A percentile compares a stretch with the other conserved stretches of the same genome.
Evolutionary conservation across 2,888 invertebrate genomes (phyloP).

Genomic region (Panopea generosa): DNA sequence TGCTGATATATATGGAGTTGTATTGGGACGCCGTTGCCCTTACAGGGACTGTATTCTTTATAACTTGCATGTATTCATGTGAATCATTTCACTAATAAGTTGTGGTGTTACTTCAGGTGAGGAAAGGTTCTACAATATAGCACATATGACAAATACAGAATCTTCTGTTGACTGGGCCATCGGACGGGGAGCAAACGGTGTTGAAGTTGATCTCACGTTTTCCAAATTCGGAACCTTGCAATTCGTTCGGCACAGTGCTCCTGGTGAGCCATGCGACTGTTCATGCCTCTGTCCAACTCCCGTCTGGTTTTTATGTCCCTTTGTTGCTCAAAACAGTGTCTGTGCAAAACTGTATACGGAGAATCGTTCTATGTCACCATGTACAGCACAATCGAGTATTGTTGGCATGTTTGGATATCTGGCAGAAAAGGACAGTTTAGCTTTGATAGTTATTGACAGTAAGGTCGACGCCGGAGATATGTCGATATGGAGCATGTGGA

Average conservation of each 20-base stretch:
- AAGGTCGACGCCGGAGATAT: conserved; percentile 9
- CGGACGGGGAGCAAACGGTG: conserved; percentile 28
- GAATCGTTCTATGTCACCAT: conserved; percentile 4
- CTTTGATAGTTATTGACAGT: conserved; percentile 15
- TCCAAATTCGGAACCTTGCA: not conserved
- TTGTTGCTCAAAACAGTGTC: conserved; percentile 10
- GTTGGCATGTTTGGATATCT: not conserved
- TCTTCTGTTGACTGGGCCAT: conserved; percentile 33
- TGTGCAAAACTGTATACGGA: conserved; percentile 26
- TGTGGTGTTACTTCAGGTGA: too few relatives aligned
- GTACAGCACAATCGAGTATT: conserved; percentile 8
- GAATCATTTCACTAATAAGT: too few relatives aligned
- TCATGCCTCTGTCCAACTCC: conserved; percentile 27
- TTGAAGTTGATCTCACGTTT: conserved; percentile 27
- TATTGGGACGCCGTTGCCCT: too few relatives aligned
- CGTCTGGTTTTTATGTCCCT: conserved; percentile 2
- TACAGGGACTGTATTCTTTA: too few relatives aligned
- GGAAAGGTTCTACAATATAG: too few relatives aligned
- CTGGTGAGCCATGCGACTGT: conserved; percentile 41
- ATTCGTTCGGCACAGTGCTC: conserved; percentile 10
- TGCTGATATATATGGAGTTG: too few relatives aligned
- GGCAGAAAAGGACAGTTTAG: conserved; percentile 3
- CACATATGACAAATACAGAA: too few relatives aligned
- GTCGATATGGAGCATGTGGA: not conserved
- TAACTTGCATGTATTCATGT: too few relatives aligned